phyloP scores from a whole-genome alignment of 2,888 invertebrate species.

The Meganola albula region DNA sequence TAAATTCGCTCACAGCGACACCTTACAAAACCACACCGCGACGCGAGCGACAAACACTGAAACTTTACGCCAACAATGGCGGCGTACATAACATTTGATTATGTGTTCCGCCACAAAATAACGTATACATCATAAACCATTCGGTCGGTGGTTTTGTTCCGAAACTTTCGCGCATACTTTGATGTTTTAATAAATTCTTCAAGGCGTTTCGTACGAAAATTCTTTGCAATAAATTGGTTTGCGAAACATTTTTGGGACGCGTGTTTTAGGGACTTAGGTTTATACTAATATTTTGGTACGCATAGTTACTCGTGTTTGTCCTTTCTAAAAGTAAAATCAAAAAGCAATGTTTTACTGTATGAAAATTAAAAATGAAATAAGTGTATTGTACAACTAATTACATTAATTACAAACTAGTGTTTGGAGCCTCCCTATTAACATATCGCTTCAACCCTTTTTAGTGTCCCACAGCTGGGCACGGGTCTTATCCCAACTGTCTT shows the following conservation, averaged over 20 bases:
- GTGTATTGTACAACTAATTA: no score
- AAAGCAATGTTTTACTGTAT: no score
- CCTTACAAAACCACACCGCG: conserved; percentile 12
- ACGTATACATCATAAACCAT: conserved; percentile 12
- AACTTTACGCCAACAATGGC: conserved; percentile 33
- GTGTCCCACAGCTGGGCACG: no score
- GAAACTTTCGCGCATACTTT: conserved; percentile 21
- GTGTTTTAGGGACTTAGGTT: not conserved
- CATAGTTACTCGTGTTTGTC: no score
- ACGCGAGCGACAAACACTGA: conserved; percentile 26
- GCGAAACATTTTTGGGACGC: not conserved
- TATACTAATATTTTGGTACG: no score
- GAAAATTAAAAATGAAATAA: no score
- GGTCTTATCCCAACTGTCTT: no score
- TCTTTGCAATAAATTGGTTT: conserved; percentile 5
- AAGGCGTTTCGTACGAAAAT: conserved; percentile 8
- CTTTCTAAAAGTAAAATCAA: no score
- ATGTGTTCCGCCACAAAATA: conserved; percentile 2
- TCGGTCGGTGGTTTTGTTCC: conserved; percentile 19
- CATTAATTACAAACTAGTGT: no score
- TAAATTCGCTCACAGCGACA: conserved; percentile 7
- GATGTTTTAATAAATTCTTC: conserved; percentile 14
- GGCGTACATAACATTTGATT: conserved; percentile 21
- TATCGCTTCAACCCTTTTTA: no score
- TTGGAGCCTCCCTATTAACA: no score